phyloP scores from a whole-genome alignment of 37 sponge, comb jelly and placozoan species.

The Ianthella basta region DNA sequence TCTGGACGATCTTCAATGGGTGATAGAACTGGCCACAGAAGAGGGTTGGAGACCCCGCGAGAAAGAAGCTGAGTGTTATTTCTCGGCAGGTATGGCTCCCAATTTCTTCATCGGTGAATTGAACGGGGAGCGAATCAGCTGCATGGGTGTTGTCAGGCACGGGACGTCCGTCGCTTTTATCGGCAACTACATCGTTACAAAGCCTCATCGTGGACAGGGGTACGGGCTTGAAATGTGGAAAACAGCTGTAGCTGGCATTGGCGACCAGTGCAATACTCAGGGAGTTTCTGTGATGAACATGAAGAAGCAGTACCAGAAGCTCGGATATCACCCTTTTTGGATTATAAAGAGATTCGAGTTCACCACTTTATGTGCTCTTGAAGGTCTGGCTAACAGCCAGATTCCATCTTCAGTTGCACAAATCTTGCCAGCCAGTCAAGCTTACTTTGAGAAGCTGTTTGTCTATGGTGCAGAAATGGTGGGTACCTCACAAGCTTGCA shows the following conservation, averaged over 20 bases:
- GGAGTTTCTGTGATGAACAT: too few species aligned
- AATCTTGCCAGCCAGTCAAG: constrained; percentile 2
- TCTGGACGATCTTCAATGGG: not conserved
- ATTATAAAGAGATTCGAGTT: not conserved
- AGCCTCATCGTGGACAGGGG: constrained; percentile 29
- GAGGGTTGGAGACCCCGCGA: not conserved
- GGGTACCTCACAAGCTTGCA: not conserved
- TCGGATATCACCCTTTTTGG: constrained; percentile 1
- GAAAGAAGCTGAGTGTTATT: not conserved
- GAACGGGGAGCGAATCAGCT: constrained; percentile 23
- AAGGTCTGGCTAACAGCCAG: too few species aligned
- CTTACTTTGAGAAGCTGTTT: constrained; percentile 2
- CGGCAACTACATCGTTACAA: not conserved
- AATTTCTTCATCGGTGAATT: constrained; percentile 47
- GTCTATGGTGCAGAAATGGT: constrained; percentile 31
- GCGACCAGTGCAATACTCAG: constrained; percentile 10
- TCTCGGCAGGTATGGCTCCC: not conserved
- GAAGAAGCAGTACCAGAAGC: not conserved
- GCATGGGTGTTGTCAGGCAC: not conserved
- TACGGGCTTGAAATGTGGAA: constrained; percentile 14
- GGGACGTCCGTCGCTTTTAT: constrained; percentile 12
- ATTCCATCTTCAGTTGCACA: too few species aligned
- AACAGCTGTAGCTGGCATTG: not conserved
- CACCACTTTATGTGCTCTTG: not conserved
- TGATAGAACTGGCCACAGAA: not conserved